Base-by-base conservation (phyloP, 2,113 vertebrate genomes). In the Oxyruncus cristatus region DNA sequence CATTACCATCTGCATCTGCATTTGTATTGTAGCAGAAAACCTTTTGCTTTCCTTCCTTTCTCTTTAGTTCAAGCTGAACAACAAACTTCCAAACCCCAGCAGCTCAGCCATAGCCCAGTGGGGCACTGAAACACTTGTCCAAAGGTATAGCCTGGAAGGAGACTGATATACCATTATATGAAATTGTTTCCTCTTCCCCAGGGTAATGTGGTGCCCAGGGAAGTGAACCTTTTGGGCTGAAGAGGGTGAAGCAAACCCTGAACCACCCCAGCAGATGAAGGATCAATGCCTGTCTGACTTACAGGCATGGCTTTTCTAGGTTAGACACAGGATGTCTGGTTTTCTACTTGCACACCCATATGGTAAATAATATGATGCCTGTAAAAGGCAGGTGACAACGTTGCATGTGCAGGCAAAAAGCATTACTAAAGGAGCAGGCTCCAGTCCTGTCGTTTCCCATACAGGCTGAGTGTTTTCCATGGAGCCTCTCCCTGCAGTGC, bases 401-500 rank as follows among this genome's bases (percentile, higher is more conserved):
- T 3, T 7, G 2, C 28, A 20, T 1, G 28, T 35, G 74, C 35
- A 66, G 70, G 56, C 15, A 59, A 75, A 67, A 28, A 35, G 61
- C 62, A 8, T 12, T 44, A 50, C 6, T 7, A 44, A 4, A 66
- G 82, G 11, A 59, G 76, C 42, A 52, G 89, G 41, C n/a, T 42
- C 2, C 21, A 52, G 32, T 0, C 78, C 18, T 14, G 50, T 6
- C 3, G 0, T 8, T 26, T 12, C 53, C 67, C 3, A 1, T 5
- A 1, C 5, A 3, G 9, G 5, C 17, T 5, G 30, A 18, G 83
- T 39, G 4, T 23, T 58, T 6, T 17, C 24, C 47, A 1, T 2
- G 53, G 32, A 33, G 46, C 18, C 2, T 21, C 11, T 24, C 63
- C 1, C 9, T 6, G 20, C 30, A 5, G 41, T 5, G 28, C 84